Conservation (phyloP, 1,140 invertebrate species). For the Ceratina calcarata region DNA sequence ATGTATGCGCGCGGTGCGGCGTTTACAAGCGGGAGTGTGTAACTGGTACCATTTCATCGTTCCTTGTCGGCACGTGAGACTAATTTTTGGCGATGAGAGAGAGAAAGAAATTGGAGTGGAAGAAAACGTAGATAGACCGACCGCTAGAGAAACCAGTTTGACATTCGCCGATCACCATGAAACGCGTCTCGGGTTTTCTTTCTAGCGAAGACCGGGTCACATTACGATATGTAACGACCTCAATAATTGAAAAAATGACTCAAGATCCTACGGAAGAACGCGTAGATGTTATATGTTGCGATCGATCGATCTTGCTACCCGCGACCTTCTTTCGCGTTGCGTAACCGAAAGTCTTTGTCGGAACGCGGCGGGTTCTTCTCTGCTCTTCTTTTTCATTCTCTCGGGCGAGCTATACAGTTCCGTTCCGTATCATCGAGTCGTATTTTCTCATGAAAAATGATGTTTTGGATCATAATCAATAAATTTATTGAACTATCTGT, state of each 20-base stretch:
- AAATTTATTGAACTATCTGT: too few relatives aligned
- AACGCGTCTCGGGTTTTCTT: too few relatives aligned
- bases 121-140: background rate
- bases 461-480: too few relatives aligned
- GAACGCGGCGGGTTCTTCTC: background rate
- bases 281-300: background rate
- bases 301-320: conserved; percentile 4
- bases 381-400: conserved; percentile 5
- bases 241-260: background rate
- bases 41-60: conserved; percentile 40
- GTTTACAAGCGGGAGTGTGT: conserved; percentile 11
- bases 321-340: conserved; percentile 43
- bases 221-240: too few relatives aligned
- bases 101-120: background rate
- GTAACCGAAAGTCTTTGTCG: conserved; percentile 17
- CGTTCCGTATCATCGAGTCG: background rate
- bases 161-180: background rate
- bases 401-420: background rate
- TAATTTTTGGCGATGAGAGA: background rate
- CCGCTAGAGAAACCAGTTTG: background rate
- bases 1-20: conserved; percentile 5
- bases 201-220: too few relatives aligned
- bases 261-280: background rate
- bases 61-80: background rate
- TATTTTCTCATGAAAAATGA: too few relatives aligned